Evolutionary conservation across 2,113 vertebrate species (phyloP).

Genomic region (Sclerurus mexicanus): DNA sequence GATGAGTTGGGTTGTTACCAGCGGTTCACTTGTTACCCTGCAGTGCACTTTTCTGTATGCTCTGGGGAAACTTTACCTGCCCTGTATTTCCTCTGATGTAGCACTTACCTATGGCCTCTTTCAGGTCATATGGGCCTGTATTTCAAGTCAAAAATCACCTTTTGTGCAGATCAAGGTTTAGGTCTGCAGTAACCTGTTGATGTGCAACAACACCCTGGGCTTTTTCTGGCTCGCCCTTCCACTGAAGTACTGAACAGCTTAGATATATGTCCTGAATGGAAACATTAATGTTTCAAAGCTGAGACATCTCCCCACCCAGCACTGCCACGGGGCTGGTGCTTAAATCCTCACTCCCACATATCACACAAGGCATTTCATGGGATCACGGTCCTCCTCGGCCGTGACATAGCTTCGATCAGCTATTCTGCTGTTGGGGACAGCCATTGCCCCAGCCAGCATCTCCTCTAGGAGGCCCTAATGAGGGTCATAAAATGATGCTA

Average conservation of each 20-base stretch:
- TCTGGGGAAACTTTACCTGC: not conserved
- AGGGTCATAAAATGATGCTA: not conserved
- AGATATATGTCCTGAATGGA: not conserved
- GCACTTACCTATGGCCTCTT: fast-evolving
- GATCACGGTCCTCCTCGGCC: fast-evolving
- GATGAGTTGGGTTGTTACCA: not conserved
- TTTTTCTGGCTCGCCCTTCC: not conserved
- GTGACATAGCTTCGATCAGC: not conserved
- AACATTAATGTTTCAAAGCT: not conserved
- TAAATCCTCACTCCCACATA: not conserved
- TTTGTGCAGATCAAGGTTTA: not conserved
- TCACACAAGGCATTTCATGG: not conserved
- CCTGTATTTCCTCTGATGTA: not conserved
- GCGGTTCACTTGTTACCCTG: fast-evolving
- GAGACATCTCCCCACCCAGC: not conserved
- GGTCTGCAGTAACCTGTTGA: not conserved
- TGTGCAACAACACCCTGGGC: not conserved
- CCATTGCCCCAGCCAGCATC: not conserved
- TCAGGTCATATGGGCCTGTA: not conserved
- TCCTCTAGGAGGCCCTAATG: fast-evolving
- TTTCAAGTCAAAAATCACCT: not conserved
- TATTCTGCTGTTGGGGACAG: not conserved
- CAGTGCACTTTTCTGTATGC: fast-evolving
- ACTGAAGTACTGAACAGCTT: not conserved
- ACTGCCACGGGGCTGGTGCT: not conserved